These are phyloP conservation scores for Anabas testudineus DNA, from an alignment of 2,797 vertebrate genomes.

Conservation along the genomic window DNA sequence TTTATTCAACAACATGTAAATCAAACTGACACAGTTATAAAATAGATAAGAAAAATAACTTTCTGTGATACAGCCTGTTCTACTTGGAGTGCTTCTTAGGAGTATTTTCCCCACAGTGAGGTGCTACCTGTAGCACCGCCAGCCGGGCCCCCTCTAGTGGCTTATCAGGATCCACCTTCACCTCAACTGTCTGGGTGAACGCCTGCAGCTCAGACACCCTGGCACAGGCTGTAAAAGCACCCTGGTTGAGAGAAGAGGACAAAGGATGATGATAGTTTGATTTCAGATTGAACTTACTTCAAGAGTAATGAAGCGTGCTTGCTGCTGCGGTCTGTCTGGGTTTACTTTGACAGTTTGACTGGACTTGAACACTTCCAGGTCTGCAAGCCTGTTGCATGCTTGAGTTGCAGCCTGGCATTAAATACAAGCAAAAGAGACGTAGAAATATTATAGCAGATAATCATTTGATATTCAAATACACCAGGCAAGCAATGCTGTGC, in stretches of 20 bases:
- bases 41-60: not conserved
- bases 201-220: constrained; percentile 83
- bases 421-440: constrained; percentile 49
- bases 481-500: not conserved
- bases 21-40: constrained; percentile 3
- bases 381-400: constrained; percentile 81
- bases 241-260: constrained; percentile 78
- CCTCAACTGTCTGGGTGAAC: constrained; percentile 84
- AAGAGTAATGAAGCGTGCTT: constrained; percentile 86
- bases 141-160: constrained; percentile 92
- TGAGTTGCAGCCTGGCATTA: constrained; percentile 83
- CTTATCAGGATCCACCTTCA: constrained; percentile 98
- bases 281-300: constrained; percentile 85
- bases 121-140: constrained; percentile 89
- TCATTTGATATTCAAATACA: constrained; percentile 12
- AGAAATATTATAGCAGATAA: constrained; percentile 21
- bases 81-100: not conserved
- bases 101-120: constrained; percentile 6
- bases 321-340: constrained; percentile 91
- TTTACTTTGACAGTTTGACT: constrained; percentile 91
- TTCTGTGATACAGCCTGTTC: constrained; percentile 11
- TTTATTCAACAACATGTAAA: not conserved
- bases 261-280: not conserved
- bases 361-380: constrained; percentile 85
- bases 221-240: constrained; percentile 85